phyloP scores from a whole-genome alignment of 2,113 vertebrate genomes.

The Ceuthmochares aereus region DNA sequence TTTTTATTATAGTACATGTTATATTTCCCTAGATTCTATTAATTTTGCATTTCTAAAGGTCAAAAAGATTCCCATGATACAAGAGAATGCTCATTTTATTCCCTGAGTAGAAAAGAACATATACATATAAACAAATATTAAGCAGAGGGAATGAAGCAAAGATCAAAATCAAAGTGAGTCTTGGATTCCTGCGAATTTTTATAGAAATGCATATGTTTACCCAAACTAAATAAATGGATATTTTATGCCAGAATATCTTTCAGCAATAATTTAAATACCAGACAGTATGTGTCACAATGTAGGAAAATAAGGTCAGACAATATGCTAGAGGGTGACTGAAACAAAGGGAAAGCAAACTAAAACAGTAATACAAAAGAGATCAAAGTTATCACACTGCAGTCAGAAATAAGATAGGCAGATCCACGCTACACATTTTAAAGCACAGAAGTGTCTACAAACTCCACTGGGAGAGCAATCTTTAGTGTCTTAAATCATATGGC shows the following conservation, averaged over 20 bases:
- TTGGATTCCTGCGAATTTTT: not conserved
- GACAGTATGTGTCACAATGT: not conserved
- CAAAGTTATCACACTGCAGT: constrained; percentile 6
- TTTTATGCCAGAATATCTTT: constrained; percentile 23
- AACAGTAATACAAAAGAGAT: constrained; percentile 45
- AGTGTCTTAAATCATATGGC: not conserved
- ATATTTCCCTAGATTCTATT: constrained; percentile 42
- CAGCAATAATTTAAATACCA: constrained; percentile 24
- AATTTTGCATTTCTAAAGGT: constrained; percentile 38
- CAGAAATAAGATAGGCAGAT: constrained; percentile 37
- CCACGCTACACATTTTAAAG: constrained; percentile 17
- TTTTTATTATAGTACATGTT: not conserved
- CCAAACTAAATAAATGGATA: constrained; percentile 38
- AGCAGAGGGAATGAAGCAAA: not conserved
- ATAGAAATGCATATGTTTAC: not conserved
- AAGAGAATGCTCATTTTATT: not conserved
- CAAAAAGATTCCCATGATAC: not conserved
- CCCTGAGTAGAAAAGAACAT: not conserved
- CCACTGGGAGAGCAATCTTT: not conserved
- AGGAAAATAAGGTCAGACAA: constrained; percentile 9
- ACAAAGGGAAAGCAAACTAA: constrained; percentile 43
- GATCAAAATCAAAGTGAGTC: not conserved
- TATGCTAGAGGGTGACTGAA: constrained; percentile 13
- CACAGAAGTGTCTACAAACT: constrained; percentile 13
- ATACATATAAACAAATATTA: not conserved